phyloP scores from a whole-genome alignment of 2,797 vertebrate genomes.

The Gallirallus australis region DNA sequence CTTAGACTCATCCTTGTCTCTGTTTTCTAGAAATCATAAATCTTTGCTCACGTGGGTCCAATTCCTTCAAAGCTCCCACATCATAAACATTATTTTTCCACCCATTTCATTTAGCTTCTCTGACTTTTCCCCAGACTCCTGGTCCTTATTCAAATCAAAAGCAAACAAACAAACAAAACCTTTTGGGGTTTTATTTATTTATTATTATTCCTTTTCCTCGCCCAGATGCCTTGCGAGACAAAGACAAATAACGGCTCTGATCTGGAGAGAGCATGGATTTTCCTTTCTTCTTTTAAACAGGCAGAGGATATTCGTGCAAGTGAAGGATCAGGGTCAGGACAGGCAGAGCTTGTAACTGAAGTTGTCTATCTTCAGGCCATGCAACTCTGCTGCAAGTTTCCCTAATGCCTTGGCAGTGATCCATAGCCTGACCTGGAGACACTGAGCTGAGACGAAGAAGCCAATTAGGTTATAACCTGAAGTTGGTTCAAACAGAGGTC shows the following conservation, averaged over 20 bases:
- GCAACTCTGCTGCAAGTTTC: not conserved
- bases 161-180: not conserved
- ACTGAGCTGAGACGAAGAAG: not conserved
- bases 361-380: conserved; percentile 33
- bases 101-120: not conserved
- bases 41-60: not conserved
- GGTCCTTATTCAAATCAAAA: conserved; percentile 6
- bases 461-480: conserved; percentile 70
- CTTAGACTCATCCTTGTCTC: not conserved
- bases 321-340: conserved; percentile 37
- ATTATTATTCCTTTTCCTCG: not conserved
- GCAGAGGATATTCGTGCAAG: not conserved
- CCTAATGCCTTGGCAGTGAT: conserved; percentile 29
- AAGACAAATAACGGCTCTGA: not conserved
- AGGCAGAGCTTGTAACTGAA: conserved; percentile 21
- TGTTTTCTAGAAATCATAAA: not conserved
- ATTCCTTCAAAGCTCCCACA: not conserved
- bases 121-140: not conserved
- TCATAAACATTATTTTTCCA: not conserved
- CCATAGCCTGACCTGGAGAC: conserved; percentile 22
- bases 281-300: conserved; percentile 25
- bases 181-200: too few relatives aligned
- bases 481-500: conserved; percentile 28
- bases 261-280: not conserved
- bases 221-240: not conserved